Conservation (phyloP, 2,888 invertebrate genomes). For the Camptogramma bilineatum region DNA sequence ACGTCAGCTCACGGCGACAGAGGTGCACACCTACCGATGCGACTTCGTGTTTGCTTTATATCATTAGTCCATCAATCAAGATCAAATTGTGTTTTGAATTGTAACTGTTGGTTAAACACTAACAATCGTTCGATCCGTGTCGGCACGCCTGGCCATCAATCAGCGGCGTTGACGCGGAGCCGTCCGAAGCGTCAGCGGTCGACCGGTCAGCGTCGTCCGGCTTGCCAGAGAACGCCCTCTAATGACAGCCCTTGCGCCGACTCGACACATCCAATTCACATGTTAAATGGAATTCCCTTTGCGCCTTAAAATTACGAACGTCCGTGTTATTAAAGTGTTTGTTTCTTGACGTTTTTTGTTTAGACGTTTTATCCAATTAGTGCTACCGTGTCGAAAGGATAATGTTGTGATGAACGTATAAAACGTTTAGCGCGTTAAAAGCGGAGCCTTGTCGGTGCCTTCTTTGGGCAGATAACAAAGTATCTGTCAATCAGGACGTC, state of each 20-base stretch:
- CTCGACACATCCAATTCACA: slow-evolving; percentile 83
- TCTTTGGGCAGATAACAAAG: slow-evolving; percentile 53
- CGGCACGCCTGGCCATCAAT: slow-evolving; percentile 74
- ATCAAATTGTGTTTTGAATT: slow-evolving; percentile 78
- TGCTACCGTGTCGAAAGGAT: slow-evolving; percentile 86
- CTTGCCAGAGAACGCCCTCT: slow-evolving; percentile 54
- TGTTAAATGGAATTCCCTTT: slow-evolving; percentile 84
- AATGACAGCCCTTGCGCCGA: slow-evolving; percentile 73
- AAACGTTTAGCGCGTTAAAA: slow-evolving; percentile 79
- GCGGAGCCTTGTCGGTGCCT: slow-evolving; percentile 70
- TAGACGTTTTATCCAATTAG: slow-evolving; percentile 83
- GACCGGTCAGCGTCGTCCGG: slow-evolving; percentile 41
- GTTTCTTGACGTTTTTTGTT: slow-evolving; percentile 81
- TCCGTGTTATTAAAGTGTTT: slow-evolving; percentile 82
- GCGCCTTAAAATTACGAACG: slow-evolving; percentile 77
- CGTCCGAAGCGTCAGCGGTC: slow-evolving; percentile 53
- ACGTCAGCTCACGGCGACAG: slow-evolving; percentile 62
- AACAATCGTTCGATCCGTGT: slow-evolving; percentile 72
- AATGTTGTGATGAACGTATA: slow-evolving; percentile 79
- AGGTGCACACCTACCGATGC: slow-evolving; percentile 64
- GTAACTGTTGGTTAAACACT: slow-evolving; percentile 83
- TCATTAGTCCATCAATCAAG: slow-evolving; percentile 85
- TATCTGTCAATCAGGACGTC: slow-evolving; percentile 30
- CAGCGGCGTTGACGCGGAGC: slow-evolving; percentile 65
- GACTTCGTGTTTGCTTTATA: slow-evolving; percentile 79